phyloP scores from a whole-genome alignment of 2,888 invertebrate species.

The Pachydiplax longipennis region DNA sequence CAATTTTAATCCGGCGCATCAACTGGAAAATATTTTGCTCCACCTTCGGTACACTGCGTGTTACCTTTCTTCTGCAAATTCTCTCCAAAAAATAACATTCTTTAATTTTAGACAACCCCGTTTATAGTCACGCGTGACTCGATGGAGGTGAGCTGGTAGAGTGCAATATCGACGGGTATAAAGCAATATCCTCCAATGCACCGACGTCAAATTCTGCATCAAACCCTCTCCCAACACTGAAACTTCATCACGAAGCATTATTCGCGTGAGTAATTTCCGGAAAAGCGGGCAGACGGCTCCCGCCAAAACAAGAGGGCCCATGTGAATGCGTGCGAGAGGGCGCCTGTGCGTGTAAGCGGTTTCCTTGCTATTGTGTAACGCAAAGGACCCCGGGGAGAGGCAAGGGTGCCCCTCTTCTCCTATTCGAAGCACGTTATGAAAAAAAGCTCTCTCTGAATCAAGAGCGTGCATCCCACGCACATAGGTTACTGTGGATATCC shows the following conservation, averaged over 20 bases:
- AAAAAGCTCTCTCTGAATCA: neutral
- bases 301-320: neutral
- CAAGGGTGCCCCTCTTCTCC: neutral
- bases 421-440: neutral
- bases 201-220: neutral
- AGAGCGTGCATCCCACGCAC: neutral
- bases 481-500: neutral
- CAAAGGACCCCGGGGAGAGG: neutral
- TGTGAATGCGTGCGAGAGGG: neutral
- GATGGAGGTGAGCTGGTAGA: neutral
- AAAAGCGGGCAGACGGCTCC: neutral
- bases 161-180: neutral
- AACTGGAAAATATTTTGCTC: too few relatives aligned
- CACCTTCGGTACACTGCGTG: too few relatives aligned
- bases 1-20: too few relatives aligned
- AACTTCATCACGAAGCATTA: neutral
- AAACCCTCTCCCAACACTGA: neutral
- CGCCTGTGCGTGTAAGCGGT: neutral
- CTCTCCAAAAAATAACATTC: neutral
- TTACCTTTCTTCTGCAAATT: too few relatives aligned
- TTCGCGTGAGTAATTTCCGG: neutral
- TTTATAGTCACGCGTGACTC: neutral
- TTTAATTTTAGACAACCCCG: neutral
- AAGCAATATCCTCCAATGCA: neutral
- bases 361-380: neutral